Percentiles rank a stretch among this genome's conserved stretches.
Conservation (phyloP, 2,113 vertebrate species). For the Lophius piscatorius region DNA sequence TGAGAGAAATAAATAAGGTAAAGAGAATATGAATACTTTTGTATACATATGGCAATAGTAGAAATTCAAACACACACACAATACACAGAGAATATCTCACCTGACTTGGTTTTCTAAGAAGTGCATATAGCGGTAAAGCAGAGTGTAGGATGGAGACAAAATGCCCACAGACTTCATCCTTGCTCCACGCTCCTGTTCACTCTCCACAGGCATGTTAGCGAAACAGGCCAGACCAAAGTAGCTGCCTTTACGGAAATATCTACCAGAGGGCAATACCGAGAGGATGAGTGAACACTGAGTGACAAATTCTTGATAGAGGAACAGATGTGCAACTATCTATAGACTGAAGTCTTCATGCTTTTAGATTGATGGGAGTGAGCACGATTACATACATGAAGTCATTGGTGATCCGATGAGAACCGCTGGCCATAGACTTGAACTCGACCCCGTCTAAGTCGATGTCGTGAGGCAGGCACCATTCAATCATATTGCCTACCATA, state of each 20-base stretch:
- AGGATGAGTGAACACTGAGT: constrained; percentile 5
- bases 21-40: not conserved
- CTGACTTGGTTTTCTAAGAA: constrained; percentile 99
- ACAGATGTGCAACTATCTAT: accelerated
- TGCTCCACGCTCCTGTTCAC: constrained; percentile 92
- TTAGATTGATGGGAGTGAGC: not conserved
- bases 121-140: constrained; percentile 97
- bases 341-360: not conserved
- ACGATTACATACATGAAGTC: constrained; percentile 92
- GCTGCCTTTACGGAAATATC: constrained; percentile 95
- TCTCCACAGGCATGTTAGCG: constrained; percentile 98
- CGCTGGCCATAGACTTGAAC: constrained; percentile 98
- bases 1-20: constrained; percentile 3
- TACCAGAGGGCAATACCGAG: constrained; percentile 49
- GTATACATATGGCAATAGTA: not conserved
- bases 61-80: not conserved
- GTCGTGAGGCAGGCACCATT: constrained; percentile 97
- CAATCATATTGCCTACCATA: constrained; percentile 92
- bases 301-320: not conserved
- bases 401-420: constrained; percentile 93
- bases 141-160: constrained; percentile 94
- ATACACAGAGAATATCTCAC: constrained; percentile 67
- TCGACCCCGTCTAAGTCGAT: constrained; percentile 96
- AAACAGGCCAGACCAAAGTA: constrained; percentile 98
- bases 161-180: constrained; percentile 98